Evolutionary conservation across 2,888 invertebrate genomes (phyloP), one percentile per base, ranked within the genome.

Genomic region (Drepanosiphum platanoidis): DNA sequence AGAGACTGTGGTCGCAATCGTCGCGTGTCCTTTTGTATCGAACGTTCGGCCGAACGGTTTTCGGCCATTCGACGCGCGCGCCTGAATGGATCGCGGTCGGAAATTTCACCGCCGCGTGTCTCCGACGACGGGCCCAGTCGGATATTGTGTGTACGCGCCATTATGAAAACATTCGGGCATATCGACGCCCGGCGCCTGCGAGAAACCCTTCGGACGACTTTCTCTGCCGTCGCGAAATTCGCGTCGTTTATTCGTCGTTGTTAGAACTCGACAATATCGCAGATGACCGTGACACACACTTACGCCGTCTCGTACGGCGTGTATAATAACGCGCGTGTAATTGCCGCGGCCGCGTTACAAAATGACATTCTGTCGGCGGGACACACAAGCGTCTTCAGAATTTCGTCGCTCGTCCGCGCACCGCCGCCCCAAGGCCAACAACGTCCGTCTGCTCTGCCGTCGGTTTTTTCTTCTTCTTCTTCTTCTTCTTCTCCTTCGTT

Each of bases 241-340:
- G 46, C 22, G n/a, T n/a, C 13, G 72, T 71, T 27, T 3, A 36
- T 36, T 61, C 27, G 27, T 34, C 3, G 74, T 39, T n/a, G n/a
- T n/a, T n/a, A 30, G 11, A 39, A 78, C 64, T 78, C 22, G 39
- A 64, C 30, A 39, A 64, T 39, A 36, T 74, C 4, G 13, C 32
- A 30, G n/a, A n/a, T 42, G 78, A 32, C 64, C 78, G 64, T 78
- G 78, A 78, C 78, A 78, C 78, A 78, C 39, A 78, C 77, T n/a
- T 18, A 15, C 5, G 46, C 3, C 18, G 18, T 52, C 18, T 5
- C 46, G 42, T 1, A 9, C n/a, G 18, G 46, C 18, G 61, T 13
- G n/a, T n/a, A n/a, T n/a, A n/a, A n/a, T n/a, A n/a, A n/a, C n/a
- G n/a, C n/a, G n/a, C n/a, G 1, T 5, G 61, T n/a, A 18, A 52